These are phyloP conservation scores for Drosophila borborema DNA, from an alignment of 2,888 invertebrate species.

Conservation along the genomic window DNA sequence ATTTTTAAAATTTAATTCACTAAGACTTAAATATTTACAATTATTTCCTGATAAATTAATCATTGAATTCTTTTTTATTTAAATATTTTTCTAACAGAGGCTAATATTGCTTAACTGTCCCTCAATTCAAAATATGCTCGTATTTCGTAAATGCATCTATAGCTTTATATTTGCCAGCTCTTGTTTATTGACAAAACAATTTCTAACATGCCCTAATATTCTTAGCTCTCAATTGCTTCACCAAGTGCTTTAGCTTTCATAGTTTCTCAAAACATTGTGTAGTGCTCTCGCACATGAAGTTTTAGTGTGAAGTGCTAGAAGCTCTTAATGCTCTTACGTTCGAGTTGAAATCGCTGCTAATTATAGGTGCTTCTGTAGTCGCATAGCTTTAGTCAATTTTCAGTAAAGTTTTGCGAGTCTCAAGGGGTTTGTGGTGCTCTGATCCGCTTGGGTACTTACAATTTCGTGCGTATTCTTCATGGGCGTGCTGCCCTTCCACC, in stretches of 20 bases:
- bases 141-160: neutral
- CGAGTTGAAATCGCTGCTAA: neutral
- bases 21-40: too few relatives aligned
- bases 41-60: too few relatives aligned
- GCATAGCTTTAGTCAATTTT: neutral
- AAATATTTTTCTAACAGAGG: too few relatives aligned
- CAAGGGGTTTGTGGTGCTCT: neutral
- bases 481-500: conserved; percentile 91
- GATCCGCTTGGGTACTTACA: conserved; percentile 86
- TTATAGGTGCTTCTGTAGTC: neutral
- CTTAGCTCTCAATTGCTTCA: neutral
- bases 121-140: neutral
- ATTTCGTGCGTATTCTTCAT: conserved; percentile 89
- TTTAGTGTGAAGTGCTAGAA: neutral
- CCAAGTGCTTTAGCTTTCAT: neutral
- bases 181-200: neutral
- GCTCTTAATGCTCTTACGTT: neutral
- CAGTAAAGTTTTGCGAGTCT: neutral
- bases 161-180: too few relatives aligned
- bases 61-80: too few relatives aligned
- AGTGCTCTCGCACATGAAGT: neutral
- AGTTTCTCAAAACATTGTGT: neutral
- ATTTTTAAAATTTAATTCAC: too few relatives aligned
- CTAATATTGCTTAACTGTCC: neutral
- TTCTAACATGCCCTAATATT: neutral